Percentiles rank a stretch among this genome's conserved stretches.
Conservation (phyloP, 2,797 vertebrate genomes). For the Microcaecilia unicolor region DNA sequence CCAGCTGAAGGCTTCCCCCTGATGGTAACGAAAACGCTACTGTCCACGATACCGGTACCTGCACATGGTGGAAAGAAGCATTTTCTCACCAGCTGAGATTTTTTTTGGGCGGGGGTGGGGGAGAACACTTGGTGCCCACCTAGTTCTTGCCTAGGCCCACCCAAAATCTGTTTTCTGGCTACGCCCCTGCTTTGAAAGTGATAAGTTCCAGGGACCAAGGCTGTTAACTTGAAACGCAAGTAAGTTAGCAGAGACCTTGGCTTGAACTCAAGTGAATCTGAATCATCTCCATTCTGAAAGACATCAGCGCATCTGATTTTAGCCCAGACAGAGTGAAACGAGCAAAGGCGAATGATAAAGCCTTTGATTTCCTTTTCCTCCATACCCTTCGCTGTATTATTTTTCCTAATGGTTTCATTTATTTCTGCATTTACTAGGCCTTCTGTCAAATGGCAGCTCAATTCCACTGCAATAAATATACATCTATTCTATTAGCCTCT, state of each 20-base stretch:
- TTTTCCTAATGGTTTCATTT: not conserved
- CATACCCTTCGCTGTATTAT: rapidly evolving
- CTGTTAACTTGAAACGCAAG: not conserved
- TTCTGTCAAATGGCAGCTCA: not conserved
- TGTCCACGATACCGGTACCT: too few relatives aligned
- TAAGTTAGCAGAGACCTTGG: not conserved
- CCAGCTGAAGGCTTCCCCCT: too few relatives aligned
- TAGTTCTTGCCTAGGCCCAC: too few relatives aligned
- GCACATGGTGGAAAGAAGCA: too few relatives aligned
- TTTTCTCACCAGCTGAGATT: too few relatives aligned
- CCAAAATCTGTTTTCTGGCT: too few relatives aligned
- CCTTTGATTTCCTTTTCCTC: not conserved
- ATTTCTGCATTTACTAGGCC: not conserved
- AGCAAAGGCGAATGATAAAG: not conserved
- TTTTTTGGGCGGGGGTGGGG: too few relatives aligned
- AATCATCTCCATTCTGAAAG: not conserved
- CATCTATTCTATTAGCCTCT: too few relatives aligned
- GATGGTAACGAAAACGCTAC: too few relatives aligned
- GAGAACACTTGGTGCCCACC: too few relatives aligned
- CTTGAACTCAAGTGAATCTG: not conserved
- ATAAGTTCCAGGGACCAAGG: rapidly evolving
- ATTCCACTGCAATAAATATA: not conserved
- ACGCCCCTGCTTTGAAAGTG: too few relatives aligned
- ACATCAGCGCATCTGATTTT: not conserved
- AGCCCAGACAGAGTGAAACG: not conserved